These are phyloP conservation scores for Myrmecobius fasciatus DNA, from an alignment of 2,113 vertebrate species.

Conservation along the genomic window DNA sequence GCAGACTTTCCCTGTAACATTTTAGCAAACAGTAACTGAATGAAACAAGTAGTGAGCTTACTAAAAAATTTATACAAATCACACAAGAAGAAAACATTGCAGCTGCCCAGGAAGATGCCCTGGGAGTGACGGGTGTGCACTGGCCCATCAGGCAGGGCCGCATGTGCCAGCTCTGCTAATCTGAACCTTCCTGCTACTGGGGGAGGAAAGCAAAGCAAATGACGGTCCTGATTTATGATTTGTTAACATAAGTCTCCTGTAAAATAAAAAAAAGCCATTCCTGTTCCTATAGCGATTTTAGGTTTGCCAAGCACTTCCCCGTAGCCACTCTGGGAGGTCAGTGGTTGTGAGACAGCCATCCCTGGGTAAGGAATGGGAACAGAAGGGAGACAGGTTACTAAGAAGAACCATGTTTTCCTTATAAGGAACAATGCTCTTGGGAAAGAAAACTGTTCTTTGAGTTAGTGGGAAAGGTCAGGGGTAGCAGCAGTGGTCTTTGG, in stretches of 20 bases:
- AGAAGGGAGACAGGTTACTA: background rate
- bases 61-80: background rate
- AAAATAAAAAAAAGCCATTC: background rate
- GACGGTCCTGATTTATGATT: background rate
- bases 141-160: background rate
- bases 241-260: background rate
- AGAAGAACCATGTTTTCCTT: background rate
- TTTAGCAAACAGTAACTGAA: background rate
- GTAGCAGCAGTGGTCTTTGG: background rate
- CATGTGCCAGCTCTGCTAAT: background rate
- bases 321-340: background rate
- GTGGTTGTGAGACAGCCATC: background rate
- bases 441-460: constrained; percentile 7
- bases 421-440: background rate
- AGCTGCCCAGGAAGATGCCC: background rate
- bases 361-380: background rate
- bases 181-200: background rate
- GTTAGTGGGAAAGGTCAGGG: background rate
- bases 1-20: background rate
- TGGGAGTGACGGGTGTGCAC: background rate
- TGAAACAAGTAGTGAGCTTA: background rate
- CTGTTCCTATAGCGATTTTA: background rate
- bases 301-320: background rate
- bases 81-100: background rate
- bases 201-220: background rate